phyloP scores from a whole-genome alignment of 35 echinoderm and acorn worm genomes.

The Ophioderma brevispina region DNA sequence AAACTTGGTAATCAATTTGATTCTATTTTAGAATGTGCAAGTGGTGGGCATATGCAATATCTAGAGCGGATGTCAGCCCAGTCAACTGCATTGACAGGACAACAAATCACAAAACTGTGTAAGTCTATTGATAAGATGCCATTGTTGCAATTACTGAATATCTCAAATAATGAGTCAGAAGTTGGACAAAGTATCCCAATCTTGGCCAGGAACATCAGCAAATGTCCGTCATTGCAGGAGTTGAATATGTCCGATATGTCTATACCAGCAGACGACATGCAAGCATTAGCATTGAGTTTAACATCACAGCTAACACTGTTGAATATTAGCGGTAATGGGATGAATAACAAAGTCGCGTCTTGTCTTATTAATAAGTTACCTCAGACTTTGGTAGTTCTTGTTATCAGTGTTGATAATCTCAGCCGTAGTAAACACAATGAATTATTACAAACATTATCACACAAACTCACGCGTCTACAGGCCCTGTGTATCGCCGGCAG shows the following conservation, averaged over 20 bases:
- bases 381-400: neutral
- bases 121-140: neutral
- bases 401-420: neutral
- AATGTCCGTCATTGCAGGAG: neutral
- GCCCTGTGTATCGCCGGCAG: neutral
- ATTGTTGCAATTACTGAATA: neutral
- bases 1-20: neutral
- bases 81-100: neutral
- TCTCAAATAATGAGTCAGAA: neutral
- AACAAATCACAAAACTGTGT: neutral
- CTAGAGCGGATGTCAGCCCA: neutral
- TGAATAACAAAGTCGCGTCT: neutral
- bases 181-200: neutral
- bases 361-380: neutral
- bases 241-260: neutral
- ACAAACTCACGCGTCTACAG: neutral
- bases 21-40: neutral
- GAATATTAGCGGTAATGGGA: neutral
- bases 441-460: neutral
- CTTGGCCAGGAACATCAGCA: neutral
- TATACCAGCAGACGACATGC: neutral
- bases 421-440: neutral
- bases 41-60: neutral
- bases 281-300: neutral
- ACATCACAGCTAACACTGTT: neutral